phyloP scores from a whole-genome alignment of 53 echinoderm and acorn worm species.

The Zoroaster sp. region DNA sequence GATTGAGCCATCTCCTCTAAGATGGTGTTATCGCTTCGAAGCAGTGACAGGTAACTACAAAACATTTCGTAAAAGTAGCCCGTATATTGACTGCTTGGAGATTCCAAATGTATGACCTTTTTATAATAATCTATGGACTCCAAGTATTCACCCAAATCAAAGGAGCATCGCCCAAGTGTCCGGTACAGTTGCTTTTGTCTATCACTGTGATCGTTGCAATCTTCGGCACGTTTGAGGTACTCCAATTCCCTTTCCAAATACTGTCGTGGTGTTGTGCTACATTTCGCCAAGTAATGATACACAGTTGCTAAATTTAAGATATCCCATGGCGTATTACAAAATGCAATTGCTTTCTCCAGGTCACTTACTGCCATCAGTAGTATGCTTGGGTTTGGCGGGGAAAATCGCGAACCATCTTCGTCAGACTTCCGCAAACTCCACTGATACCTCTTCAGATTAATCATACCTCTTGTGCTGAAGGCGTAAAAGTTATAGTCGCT shows the following conservation, averaged over 20 bases:
- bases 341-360: background rate
- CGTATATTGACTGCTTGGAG: background rate
- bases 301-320: background rate
- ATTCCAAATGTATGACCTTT: background rate
- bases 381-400: background rate
- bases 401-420: background rate
- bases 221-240: background rate
- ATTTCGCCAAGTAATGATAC: background rate
- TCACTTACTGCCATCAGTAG: background rate
- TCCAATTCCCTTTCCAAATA: background rate
- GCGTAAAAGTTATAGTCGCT: background rate
- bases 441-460: background rate
- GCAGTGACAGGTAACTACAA: background rate
- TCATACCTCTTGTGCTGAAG: background rate
- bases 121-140: background rate
- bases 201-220: background rate
- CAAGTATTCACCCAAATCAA: background rate
- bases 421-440: background rate
- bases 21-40: background rate
- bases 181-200: background rate
- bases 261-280: background rate
- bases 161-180: background rate
- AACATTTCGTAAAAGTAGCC: background rate
- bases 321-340: constrained; percentile 6
- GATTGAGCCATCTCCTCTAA: background rate